These are phyloP conservation scores for Seira musarum DNA, from an alignment of 2,888 invertebrate genomes.

Conservation along the genomic window DNA sequence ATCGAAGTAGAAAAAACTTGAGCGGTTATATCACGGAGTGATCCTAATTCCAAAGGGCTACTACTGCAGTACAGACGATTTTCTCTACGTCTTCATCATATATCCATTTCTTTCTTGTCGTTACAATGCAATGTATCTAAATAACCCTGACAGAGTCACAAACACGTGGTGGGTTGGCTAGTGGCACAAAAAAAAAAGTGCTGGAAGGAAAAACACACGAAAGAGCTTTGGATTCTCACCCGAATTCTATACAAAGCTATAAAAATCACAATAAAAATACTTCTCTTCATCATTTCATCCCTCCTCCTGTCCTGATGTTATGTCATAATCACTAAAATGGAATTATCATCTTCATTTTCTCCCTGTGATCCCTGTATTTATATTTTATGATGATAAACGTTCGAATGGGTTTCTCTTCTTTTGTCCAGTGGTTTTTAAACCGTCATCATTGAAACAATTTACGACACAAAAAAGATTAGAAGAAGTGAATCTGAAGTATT, in stretches of 20 bases:
- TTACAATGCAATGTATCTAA: constrained; percentile 48
- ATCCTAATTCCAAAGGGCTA: constrained; percentile 55
- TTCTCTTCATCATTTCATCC: constrained; percentile 49
- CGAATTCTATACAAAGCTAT: constrained; percentile 42
- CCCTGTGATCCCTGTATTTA: neutral
- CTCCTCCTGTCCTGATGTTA: constrained; percentile 39
- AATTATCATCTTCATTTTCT: constrained; percentile 20
- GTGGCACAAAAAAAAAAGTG: constrained; percentile 37
- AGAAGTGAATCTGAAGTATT: too few relatives aligned
- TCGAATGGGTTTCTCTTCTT: neutral
- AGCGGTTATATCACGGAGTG: too few relatives aligned
- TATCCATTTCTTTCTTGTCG: constrained; percentile 40
- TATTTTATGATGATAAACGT: neutral
- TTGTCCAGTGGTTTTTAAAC: neutral
- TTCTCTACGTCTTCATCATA: constrained; percentile 34
- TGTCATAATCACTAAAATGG: constrained; percentile 37
- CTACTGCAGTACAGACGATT: constrained; percentile 32
- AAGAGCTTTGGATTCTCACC: constrained; percentile 45
- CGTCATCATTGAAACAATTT: neutral
- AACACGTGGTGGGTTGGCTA: constrained; percentile 49
- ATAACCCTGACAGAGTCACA: constrained; percentile 29
- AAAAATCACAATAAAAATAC: constrained; percentile 27
- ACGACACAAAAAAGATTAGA: too few relatives aligned
- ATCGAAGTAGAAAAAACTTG: too few relatives aligned
- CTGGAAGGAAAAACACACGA: constrained; percentile 26